phyloP scores from a whole-genome alignment of 2,888 invertebrate species.

The Polia nebulosa region DNA sequence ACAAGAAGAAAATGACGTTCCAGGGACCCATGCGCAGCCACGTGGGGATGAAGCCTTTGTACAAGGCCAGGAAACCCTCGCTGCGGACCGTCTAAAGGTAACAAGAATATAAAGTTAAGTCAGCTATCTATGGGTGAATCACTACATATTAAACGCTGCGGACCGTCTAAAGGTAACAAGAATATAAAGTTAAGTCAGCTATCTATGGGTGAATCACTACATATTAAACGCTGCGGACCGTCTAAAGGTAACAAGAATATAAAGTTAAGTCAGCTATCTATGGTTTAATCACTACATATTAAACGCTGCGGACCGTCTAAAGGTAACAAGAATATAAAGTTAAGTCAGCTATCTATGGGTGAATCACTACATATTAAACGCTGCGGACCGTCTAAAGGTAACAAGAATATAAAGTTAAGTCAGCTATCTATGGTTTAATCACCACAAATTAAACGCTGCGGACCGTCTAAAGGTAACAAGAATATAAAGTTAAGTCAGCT shows the following conservation, averaged over 20 bases:
- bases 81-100: slow-evolving; percentile 94
- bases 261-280: not conserved
- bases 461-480: too few species aligned
- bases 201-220: too few species aligned
- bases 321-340: not conserved
- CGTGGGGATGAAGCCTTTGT: slow-evolving; percentile 99
- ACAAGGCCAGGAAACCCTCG: slow-evolving; percentile 96
- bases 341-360: too few species aligned
- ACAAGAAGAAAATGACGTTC: slow-evolving; percentile 99
- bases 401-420: too few species aligned
- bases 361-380: too few species aligned
- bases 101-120: not conserved
- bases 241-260: slow-evolving; percentile 85
- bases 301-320: slow-evolving; percentile 96
- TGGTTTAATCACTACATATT: too few species aligned
- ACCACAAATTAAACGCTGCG: too few species aligned
- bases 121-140: too few species aligned
- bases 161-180: slow-evolving; percentile 92
- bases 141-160: too few species aligned
- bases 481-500: too few species aligned
- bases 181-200: not conserved
- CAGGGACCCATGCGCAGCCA: slow-evolving; percentile 99
- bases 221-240: slow-evolving; percentile 96
- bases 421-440: too few species aligned
- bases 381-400: too few species aligned